A percentile compares a stretch with the other conserved stretches of the same genome.
Conservation (phyloP, 2,888 invertebrate species). For the Celastrina argiolus region DNA sequence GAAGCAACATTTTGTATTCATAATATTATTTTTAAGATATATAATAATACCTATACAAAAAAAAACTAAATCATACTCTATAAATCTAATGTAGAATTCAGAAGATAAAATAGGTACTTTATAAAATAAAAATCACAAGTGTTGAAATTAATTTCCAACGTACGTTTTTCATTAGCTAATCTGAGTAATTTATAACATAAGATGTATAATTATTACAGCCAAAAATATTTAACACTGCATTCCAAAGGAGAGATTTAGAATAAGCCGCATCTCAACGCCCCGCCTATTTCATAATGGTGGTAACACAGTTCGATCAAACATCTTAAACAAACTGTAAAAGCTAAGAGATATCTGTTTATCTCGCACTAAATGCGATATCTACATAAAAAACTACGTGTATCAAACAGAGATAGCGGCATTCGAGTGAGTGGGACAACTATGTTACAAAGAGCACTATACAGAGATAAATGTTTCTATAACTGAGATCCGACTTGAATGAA, state of each 20-base stretch:
- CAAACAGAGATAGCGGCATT: slow-evolving; percentile 61
- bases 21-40: too few species aligned
- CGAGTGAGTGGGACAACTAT: slow-evolving; percentile 63
- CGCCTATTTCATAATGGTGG: slow-evolving; percentile 76
- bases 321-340: slow-evolving; percentile 56
- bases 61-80: too few species aligned
- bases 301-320: slow-evolving; percentile 49
- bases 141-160: not conserved
- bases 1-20: too few species aligned
- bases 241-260: slow-evolving; percentile 25
- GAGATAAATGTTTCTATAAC: slow-evolving; percentile 52
- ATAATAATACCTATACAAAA: too few species aligned
- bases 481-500: slow-evolving; percentile 46
- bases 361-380: slow-evolving; percentile 70
- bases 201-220: not conserved
- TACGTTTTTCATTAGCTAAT: not conserved
- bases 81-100: not conserved
- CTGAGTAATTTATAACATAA: not conserved
- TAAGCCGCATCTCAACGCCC: slow-evolving; percentile 43
- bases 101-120: not conserved
- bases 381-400: slow-evolving; percentile 64
- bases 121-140: not conserved
- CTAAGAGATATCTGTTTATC: slow-evolving; percentile 69
- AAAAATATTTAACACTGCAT: slow-evolving; percentile 26
- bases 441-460: slow-evolving; percentile 62